Evolutionary conservation across 35 echinoderm and acorn worm species (phyloP).

Genomic region (Stichopus chloronotus): DNA sequence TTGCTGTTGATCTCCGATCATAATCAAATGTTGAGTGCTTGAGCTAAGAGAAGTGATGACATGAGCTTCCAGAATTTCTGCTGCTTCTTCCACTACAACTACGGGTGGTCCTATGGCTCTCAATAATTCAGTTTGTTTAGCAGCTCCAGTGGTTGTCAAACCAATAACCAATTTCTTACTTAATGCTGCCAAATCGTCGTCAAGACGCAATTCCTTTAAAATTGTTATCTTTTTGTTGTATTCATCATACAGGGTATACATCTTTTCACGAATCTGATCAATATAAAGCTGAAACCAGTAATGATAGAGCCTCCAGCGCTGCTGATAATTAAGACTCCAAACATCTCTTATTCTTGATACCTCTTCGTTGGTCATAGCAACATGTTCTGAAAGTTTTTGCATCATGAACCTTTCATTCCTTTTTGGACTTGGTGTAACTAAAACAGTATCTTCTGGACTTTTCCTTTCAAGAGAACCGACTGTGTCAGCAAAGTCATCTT

Average conservation of each 20-base stretch:
- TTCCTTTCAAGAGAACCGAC: neutral
- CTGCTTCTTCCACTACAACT: conserved; percentile 91
- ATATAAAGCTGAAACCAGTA: conserved; percentile 48
- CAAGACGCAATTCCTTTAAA: conserved; percentile 45
- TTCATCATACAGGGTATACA: neutral
- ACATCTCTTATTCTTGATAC: conserved; percentile 46
- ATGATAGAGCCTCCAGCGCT: conserved; percentile 70
- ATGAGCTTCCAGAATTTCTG: conserved; percentile 91
- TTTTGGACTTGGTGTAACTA: neutral
- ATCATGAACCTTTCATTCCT: neutral
- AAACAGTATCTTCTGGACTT: no score
- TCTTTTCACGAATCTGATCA: neutral
- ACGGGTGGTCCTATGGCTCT: conserved; percentile 64
- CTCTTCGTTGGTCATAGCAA: conserved; percentile 29
- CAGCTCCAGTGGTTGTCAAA: conserved; percentile 79
- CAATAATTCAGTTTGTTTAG: conserved; percentile 61
- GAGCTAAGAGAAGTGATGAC: conserved; percentile 66
- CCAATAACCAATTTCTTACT: conserved; percentile 72
- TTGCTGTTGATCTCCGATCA: conserved; percentile 96
- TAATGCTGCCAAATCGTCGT: conserved; percentile 51
- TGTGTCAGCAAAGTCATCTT: neutral
- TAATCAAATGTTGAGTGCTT: conserved; percentile 80
- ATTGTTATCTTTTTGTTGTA: conserved; percentile 46
- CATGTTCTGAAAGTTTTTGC: neutral
- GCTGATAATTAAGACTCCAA: conserved; percentile 51